Percentiles rank a stretch among this genome's conserved stretches.
Evolutionary conservation across 2,888 invertebrate species (phyloP).

Genomic region (Timema podura): DNA sequence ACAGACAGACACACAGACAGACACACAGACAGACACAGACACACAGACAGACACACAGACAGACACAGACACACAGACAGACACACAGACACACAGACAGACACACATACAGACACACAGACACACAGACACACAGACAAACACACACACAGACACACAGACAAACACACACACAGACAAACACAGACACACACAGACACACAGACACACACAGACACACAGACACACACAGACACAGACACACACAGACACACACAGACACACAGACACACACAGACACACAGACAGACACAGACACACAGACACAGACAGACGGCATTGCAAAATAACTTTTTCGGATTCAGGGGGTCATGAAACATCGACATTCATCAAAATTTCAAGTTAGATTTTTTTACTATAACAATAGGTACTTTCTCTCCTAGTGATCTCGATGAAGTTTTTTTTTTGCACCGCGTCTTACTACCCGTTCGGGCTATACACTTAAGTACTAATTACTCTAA

Average conservation of each 20-base stretch:
- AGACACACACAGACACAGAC: neutral
- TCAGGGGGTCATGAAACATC: too few species aligned
- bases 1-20: neutral
- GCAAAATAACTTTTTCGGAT: too few species aligned
- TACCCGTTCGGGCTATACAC: too few species aligned
- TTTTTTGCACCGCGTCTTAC: too few species aligned
- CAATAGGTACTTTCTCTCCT: too few species aligned
- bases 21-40: neutral
- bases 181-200: neutral
- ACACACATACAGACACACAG: neutral
- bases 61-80: neutral
- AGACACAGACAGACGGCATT: too few species aligned
- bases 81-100: neutral
- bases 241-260: neutral
- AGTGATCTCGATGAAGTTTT: too few species aligned
- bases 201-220: neutral
- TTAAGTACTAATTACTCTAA: too few species aligned
- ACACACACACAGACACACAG: neutral
- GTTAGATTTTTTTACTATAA: too few species aligned
- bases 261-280: neutral
- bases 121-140: neutral
- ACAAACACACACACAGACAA: neutral
- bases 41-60: neutral
- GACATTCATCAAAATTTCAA: too few species aligned
- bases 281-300: neutral